These are phyloP conservation scores for Cylas formicarius DNA, from an alignment of 1,140 invertebrate genomes.

Conservation along the genomic window DNA sequence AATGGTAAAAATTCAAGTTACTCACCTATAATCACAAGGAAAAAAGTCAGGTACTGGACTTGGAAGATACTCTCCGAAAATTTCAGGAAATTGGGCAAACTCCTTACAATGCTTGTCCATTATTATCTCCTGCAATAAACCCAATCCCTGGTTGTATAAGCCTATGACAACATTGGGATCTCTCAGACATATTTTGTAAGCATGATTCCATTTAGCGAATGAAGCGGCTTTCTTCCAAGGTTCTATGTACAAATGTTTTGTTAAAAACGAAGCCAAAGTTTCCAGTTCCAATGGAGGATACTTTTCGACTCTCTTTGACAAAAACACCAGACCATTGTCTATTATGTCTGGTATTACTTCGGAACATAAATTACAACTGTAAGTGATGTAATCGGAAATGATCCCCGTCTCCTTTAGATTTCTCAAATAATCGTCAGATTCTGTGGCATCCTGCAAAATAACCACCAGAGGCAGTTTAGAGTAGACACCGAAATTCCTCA, in stretches of 20 bases:
- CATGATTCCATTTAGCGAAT: slow-evolving; percentile 44
- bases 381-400: slow-evolving; percentile 28
- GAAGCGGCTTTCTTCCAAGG: slow-evolving; percentile 52
- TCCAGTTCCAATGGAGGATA: slow-evolving; percentile 53
- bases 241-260: slow-evolving; percentile 54
- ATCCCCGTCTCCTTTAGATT: slow-evolving; percentile 21
- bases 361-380: slow-evolving; percentile 15
- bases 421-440: slow-evolving; percentile 16
- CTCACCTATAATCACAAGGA: slow-evolving; percentile 45
- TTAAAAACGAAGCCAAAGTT: slow-evolving; percentile 48
- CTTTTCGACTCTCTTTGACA: slow-evolving; percentile 49
- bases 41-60: slow-evolving; percentile 33
- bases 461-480: slow-evolving; percentile 30
- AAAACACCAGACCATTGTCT: slow-evolving; percentile 51
- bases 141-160: slow-evolving; percentile 58
- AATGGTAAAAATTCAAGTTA: slow-evolving; percentile 4
- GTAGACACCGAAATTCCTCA: slow-evolving; percentile 29
- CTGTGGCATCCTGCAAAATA: slow-evolving; percentile 25
- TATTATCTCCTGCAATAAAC: slow-evolving; percentile 52
- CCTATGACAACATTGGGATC: slow-evolving; percentile 52
- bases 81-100: slow-evolving; percentile 46
- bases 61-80: slow-evolving; percentile 45
- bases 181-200: slow-evolving; percentile 44
- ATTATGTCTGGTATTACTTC: slow-evolving; percentile 32
- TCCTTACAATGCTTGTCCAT: slow-evolving; percentile 46